Conservation (phyloP, 1,140 invertebrate genomes). For the Thrips palmi region DNA sequence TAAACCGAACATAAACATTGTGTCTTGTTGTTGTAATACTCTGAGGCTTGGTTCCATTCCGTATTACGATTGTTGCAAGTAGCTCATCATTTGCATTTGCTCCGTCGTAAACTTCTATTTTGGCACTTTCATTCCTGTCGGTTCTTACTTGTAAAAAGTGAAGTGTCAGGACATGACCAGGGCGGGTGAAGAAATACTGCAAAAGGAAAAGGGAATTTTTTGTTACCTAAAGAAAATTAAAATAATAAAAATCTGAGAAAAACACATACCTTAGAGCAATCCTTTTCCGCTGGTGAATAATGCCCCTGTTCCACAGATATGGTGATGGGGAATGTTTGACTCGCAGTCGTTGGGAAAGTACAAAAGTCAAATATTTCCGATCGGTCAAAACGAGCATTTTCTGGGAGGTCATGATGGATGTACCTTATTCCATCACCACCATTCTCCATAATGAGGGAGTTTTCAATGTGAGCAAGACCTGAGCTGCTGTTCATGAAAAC, state of each 20-base stretch:
- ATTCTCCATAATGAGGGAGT: conserved; percentile 56
- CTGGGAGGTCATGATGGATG: conserved; percentile 55
- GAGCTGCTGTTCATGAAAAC: conserved; percentile 75
- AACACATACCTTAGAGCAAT: conserved; percentile 41
- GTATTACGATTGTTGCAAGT: conserved; percentile 41
- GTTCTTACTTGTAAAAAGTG: conserved; percentile 63
- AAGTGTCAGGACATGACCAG: conserved; percentile 61
- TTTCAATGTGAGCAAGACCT: conserved; percentile 50
- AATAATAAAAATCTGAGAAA: neutral
- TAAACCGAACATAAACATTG: conserved; percentile 56
- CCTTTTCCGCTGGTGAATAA: conserved; percentile 40
- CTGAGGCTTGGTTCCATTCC: conserved; percentile 66
- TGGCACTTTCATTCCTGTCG: conserved; percentile 48
- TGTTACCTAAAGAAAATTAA: neutral
- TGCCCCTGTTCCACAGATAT: conserved; percentile 56
- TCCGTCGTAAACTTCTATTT: conserved; percentile 62
- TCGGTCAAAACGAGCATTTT: conserved; percentile 46
- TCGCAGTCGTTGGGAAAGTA: conserved; percentile 56
- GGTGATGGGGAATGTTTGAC: conserved; percentile 64
- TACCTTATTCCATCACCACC: conserved; percentile 73
- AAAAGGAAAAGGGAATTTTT: conserved; percentile 14
- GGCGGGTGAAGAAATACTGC: conserved; percentile 48
- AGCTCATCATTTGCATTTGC: conserved; percentile 43
- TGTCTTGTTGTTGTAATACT: conserved; percentile 61
- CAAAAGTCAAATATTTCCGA: conserved; percentile 64